phyloP scores from a whole-genome alignment of 2,797 vertebrate species.

The Anas capensis region DNA sequence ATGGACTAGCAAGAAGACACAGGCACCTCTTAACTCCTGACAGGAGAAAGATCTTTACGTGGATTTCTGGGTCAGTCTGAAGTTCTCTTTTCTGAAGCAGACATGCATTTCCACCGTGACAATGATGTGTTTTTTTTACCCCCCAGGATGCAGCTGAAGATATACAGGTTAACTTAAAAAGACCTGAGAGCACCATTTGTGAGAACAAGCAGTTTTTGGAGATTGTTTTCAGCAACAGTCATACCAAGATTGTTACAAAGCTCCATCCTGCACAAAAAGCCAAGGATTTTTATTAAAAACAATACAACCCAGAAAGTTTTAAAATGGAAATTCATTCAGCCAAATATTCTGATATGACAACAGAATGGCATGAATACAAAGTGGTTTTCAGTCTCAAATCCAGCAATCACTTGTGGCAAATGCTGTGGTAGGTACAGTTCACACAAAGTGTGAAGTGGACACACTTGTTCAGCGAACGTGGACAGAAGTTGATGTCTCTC shows the following conservation, averaged over 20 bases:
- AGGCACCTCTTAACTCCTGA: not conserved
- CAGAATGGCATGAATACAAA: not conserved
- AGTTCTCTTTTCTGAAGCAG: not conserved
- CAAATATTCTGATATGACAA: not conserved
- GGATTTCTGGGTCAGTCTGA: not conserved
- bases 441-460: accelerated
- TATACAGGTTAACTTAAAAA: not conserved
- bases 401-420: not conserved
- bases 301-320: not conserved
- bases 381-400: not conserved
- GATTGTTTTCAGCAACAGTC: not conserved
- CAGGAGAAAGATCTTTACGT: not conserved
- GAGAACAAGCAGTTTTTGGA: not conserved
- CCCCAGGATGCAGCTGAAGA: not conserved
- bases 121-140: not conserved
- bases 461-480: not conserved
- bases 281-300: conserved; percentile 49
- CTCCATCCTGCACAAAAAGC: not conserved
- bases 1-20: not conserved
- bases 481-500: not conserved
- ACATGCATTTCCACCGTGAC: not conserved
- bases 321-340: not conserved
- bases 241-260: not conserved
- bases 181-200: not conserved
- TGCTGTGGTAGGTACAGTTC: not conserved